phyloP scores from a whole-genome alignment of 37 sponge, comb jelly and placozoan species.

The Sycon ciliatum region DNA sequence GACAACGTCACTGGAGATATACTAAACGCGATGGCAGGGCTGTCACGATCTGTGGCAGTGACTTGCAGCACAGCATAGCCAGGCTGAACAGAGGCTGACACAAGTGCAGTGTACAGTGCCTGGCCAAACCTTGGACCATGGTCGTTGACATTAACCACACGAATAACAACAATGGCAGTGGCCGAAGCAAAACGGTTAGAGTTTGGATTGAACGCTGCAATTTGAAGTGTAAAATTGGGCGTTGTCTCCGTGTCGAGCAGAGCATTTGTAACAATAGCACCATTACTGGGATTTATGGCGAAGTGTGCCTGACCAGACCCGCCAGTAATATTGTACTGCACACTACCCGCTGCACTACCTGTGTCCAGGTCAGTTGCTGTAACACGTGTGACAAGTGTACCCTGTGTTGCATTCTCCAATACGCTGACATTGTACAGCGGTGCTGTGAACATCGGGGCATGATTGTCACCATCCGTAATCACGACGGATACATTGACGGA shows the following conservation, averaged over 20 bases:
- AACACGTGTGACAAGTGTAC: slow-evolving; percentile 35
- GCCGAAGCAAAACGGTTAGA: slow-evolving; percentile 12
- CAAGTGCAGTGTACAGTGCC: not conserved
- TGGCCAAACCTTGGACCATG: slow-evolving; percentile 34
- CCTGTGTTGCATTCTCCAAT: slow-evolving; percentile 31
- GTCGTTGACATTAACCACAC: slow-evolving; percentile 50
- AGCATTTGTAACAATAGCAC: slow-evolving; percentile 26
- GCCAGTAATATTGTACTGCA: too few species aligned
- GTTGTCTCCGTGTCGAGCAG: slow-evolving; percentile 34
- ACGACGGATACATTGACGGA: too few species aligned
- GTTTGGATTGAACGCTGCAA: slow-evolving; percentile 43
- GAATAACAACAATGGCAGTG: slow-evolving; percentile 34
- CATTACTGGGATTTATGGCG: slow-evolving; percentile 18
- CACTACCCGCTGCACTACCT: too few species aligned
- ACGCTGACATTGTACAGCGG: slow-evolving; percentile 36
- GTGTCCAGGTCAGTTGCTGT: slow-evolving; percentile 61
- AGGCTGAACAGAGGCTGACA: too few species aligned
- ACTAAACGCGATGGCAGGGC: too few species aligned
- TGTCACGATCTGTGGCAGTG: too few species aligned
- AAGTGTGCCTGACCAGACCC: too few species aligned
- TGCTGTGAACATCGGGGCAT: too few species aligned
- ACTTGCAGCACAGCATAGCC: too few species aligned
- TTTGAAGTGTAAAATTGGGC: slow-evolving; percentile 17
- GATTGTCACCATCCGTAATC: too few species aligned
- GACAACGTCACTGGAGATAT: too few species aligned